Conservation (phyloP, 2,888 invertebrate genomes). For the Byasa hedistus region DNA sequence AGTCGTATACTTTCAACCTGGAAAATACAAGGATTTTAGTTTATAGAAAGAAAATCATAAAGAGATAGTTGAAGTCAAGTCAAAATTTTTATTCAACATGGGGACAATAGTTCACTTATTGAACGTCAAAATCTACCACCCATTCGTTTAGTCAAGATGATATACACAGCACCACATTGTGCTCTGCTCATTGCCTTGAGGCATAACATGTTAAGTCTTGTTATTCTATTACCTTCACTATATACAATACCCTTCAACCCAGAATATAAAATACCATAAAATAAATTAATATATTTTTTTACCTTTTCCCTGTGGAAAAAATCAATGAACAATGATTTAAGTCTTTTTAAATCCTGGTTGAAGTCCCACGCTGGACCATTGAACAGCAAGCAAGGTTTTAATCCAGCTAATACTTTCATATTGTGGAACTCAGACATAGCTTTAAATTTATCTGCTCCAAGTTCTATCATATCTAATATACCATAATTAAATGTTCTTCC, state of each 20-base stretch:
- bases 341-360: conserved; percentile 87
- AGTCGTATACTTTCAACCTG: conserved; percentile 88
- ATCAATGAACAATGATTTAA: conserved; percentile 94
- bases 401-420: conserved; percentile 88
- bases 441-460: conserved; percentile 91
- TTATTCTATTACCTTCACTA: too few relatives aligned
- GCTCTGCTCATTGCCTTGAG: too few relatives aligned
- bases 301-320: conserved; percentile 92
- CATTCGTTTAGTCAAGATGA: too few relatives aligned
- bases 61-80: neutral
- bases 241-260: too few relatives aligned
- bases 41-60: neutral
- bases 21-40: conserved; percentile 34
- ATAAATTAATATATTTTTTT: conserved; percentile 13
- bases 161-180: too few relatives aligned
- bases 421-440: conserved; percentile 89
- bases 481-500: conserved; percentile 94
- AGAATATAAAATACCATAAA: neutral
- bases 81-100: too few relatives aligned
- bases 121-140: too few relatives aligned
- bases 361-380: conserved; percentile 95
- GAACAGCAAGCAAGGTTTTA: conserved; percentile 95
- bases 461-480: conserved; percentile 97
- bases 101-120: too few relatives aligned
- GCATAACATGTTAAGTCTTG: too few relatives aligned